phyloP scores from a whole-genome alignment of 2,888 invertebrate genomes.

The Trileptium ribeirensis region DNA sequence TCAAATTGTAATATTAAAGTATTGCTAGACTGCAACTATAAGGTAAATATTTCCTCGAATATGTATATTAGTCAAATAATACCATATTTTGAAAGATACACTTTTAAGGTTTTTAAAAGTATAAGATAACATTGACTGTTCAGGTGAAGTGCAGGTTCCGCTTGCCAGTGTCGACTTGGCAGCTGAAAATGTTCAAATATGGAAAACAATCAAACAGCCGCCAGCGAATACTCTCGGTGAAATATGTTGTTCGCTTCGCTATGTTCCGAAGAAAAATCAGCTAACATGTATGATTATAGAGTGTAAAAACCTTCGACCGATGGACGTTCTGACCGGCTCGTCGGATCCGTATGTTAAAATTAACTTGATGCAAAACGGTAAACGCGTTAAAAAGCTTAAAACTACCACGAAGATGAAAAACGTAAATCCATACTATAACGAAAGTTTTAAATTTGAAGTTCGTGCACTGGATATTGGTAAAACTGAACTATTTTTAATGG shows the following conservation, averaged over 20 bases:
- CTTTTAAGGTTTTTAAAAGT: too few relatives aligned
- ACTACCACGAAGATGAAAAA: slow-evolving; percentile 99
- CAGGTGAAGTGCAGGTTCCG: slow-evolving; percentile 73
- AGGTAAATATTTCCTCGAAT: too few relatives aligned
- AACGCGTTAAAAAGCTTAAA: slow-evolving; percentile 99
- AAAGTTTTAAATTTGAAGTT: slow-evolving; percentile 99
- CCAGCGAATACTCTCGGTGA: slow-evolving; percentile 72
- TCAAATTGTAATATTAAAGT: too few relatives aligned
- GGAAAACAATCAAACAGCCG: slow-evolving; percentile 93
- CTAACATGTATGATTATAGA: slow-evolving; percentile 96
- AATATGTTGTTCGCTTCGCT: slow-evolving; percentile 97
- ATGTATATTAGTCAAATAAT: too few relatives aligned
- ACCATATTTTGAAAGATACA: too few relatives aligned
- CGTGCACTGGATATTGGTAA: slow-evolving; percentile 57
- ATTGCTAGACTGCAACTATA: too few relatives aligned
- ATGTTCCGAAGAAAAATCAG: slow-evolving; percentile 98
- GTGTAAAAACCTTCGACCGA: slow-evolving; percentile 98
- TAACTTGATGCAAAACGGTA: slow-evolving; percentile 98
- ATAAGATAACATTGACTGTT: slow-evolving; percentile 29
- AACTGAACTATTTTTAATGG: slow-evolving; percentile 83
- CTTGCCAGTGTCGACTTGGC: slow-evolving; percentile 95
- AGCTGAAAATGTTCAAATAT: slow-evolving; percentile 87
- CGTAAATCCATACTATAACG: slow-evolving; percentile 99
- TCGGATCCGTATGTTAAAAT: slow-evolving; percentile 98
- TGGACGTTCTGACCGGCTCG: slow-evolving; percentile 97